Conservation (phyloP, 1,140 invertebrate genomes). For the Tigriopus japonicus region DNA sequence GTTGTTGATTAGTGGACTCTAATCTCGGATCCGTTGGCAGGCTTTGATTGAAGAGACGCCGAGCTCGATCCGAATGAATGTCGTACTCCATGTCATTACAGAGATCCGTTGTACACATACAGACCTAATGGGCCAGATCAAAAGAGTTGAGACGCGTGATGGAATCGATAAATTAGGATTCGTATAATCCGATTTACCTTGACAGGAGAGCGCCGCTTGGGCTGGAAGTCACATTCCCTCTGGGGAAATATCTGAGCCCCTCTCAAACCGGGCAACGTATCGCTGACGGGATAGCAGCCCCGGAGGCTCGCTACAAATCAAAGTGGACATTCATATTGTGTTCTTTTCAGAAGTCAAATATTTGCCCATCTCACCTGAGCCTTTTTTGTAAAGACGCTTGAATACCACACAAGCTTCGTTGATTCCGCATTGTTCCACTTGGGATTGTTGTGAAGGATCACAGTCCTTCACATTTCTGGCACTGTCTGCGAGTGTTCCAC, state of each 20-base stretch:
- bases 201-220: slow-evolving; percentile 5
- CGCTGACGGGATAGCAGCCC: background rate
- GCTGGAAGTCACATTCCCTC: background rate
- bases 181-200: background rate
- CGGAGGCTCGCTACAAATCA: background rate
- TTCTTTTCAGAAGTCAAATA: too few relatives aligned
- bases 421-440: background rate
- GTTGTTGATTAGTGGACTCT: too few relatives aligned
- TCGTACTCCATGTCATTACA: slow-evolving; percentile 13
- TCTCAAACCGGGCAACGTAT: slow-evolving; percentile 1
- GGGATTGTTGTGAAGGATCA: too few relatives aligned
- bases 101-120: slow-evolving; percentile 8
- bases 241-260: background rate
- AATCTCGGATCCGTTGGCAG: too few relatives aligned
- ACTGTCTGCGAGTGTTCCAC: background rate
- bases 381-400: slow-evolving; percentile 8
- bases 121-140: background rate
- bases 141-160: background rate
- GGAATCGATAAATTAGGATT: background rate
- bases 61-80: background rate
- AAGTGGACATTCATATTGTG: too few relatives aligned
- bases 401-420: slow-evolving; percentile 10
- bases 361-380: background rate
- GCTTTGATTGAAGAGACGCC: too few relatives aligned
- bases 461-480: slow-evolving; percentile 6